Base-by-base conservation (phyloP, 1,140 invertebrate genomes). In the Lepidurus arcticus region DNA sequence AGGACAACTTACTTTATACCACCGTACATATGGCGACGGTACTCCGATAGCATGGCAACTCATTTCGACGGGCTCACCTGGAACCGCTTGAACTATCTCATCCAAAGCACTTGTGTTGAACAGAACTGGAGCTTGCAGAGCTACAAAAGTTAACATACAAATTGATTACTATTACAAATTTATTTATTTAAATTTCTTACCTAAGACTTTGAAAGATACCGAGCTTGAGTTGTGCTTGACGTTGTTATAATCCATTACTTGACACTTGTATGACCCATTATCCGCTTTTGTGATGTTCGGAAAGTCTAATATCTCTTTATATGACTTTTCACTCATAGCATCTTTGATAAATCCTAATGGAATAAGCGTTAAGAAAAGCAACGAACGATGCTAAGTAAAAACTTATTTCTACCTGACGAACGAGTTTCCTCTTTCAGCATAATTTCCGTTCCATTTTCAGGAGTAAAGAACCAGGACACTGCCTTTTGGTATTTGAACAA, bases 1-100 rank as follows among this genome's bases (percentile, higher is more conserved):
- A 74, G 42, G 26, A 73, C 10, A 34, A 76, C 80, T 81, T 80
- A 84, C 84, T 81, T 82, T 83, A 13, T 81, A 82, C 85, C 85
- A 85, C 21, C 43, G 73, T 65, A 85, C 80, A 16, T 79, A 77
- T 0, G 85, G 84, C n/a, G 34, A 13, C 0, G 85, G 85, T 3
- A 79, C 76, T 34, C 85, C 85, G 21, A 74, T 44, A 5, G 82
- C 82, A 8, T 79, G 44, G 26, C 85, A 86, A 13, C 44, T 45
- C 76, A 79, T 34, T 74, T 80, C 34, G 6, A 34, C 24, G 1
- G 16, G 65, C 24, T 44, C 21, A 73, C 76, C 75, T 2, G 79
- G 53, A 42, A 43, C 73, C 73, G 26, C 74, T n/a, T 76, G 73
- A 10, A 79, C 24, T 65, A 75, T 77, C 16, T 73, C 78, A 80